Base-by-base conservation (phyloP, 2,113 vertebrate genomes). In the Canis aureus region DNA sequence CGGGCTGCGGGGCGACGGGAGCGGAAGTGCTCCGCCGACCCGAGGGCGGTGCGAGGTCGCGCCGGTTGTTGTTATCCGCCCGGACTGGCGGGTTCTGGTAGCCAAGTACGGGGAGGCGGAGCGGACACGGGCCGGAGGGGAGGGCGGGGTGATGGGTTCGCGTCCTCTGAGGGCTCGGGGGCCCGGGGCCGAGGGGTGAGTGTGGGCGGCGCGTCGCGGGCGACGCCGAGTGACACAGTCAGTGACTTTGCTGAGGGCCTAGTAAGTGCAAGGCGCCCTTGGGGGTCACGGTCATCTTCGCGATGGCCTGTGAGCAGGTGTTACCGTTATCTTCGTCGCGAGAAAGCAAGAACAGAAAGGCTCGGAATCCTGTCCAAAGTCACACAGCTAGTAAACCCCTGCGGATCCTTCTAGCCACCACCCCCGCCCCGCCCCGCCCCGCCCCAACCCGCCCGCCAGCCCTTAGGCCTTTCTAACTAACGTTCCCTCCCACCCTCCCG, bases 91-190 rank as follows among this genome's bases (percentile, higher is more conserved):
- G 62, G 27, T 51, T 43, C 49, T 55, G 67, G 49, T 38, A n/a
- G n/a, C 8, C 20, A 27, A 89, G 92, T 67, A 85, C 32, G 5
- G 5, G 27, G 49, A 51, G 27, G 76, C 49, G 13, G 57, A 38
- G 80, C 9, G 5, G 32, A 6, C 32, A 35, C 19, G 1, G 53
- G 78, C 51, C 13, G 73, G 11, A 27, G 38, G 38, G 23, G 38
- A 76, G 23, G 27, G 15, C 11, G 1, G 60, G 13, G 11, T 51
- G 49, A 25, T 11, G 53, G 73, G 27, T 43, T 79, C 16, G 43
- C 7, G 4, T 43, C 22, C 43, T 20, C 2, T 1, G 15, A 12
- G 25, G 3, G 15, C 38, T 3, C 60, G n/a, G 8, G 20, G 20
- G 19, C 55, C 0, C 3, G 19, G 38, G 43, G 59, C 27, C 23